phyloP scores from a whole-genome alignment of 2,113 vertebrate genomes.

The Zootoca vivipara region DNA sequence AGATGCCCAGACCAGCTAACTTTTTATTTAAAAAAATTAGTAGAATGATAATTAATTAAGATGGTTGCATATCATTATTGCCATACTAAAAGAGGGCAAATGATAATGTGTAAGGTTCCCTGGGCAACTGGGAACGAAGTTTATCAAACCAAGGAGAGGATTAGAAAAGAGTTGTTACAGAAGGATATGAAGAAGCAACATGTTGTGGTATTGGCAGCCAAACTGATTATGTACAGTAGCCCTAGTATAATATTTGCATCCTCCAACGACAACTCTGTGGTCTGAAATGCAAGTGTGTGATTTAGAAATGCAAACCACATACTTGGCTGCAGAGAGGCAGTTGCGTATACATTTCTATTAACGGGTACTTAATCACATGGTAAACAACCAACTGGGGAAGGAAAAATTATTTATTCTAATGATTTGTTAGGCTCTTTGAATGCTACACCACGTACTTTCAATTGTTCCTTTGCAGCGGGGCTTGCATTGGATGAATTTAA shows the following conservation, averaged over 20 bases:
- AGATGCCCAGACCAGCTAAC: no score
- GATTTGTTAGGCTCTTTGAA: not conserved
- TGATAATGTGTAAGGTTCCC: not conserved
- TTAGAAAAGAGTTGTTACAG: not conserved
- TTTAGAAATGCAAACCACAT: not conserved
- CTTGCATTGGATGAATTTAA: no score
- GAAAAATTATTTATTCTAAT: not conserved
- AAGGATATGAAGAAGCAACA: not conserved
- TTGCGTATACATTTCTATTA: not conserved
- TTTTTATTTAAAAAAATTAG: not conserved
- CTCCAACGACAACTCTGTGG: not conserved
- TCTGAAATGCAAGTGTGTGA: not conserved
- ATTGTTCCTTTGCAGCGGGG: no score
- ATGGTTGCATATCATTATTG: not conserved
- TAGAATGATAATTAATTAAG: not conserved
- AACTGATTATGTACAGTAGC: not conserved
- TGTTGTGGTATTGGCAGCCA: not conserved
- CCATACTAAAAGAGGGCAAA: not conserved
- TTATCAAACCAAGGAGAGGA: not conserved
- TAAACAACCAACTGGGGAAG: not conserved
- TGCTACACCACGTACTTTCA: no score
- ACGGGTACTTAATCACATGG: no score
- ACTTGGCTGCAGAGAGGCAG: not conserved
- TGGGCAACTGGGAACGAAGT: not conserved
- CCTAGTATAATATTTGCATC: not conserved